Evolutionary conservation across 2,797 vertebrate genomes (phyloP).

Genomic region (Urosaurus nigricauda): DNA sequence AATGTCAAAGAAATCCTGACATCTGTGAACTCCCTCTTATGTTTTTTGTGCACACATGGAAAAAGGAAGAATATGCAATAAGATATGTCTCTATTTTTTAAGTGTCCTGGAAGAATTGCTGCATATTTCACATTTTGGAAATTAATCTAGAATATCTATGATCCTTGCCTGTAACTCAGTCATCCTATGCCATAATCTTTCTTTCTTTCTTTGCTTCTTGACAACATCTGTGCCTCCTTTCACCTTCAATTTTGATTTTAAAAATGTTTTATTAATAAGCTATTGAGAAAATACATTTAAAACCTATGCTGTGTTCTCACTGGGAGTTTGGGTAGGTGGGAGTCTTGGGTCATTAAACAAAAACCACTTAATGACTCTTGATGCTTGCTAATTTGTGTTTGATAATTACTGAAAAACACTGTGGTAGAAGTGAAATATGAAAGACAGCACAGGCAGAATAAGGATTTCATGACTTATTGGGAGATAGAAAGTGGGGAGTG

Average conservation of each 20-base stretch:
- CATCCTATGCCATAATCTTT: not conserved
- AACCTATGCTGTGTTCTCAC: not conserved
- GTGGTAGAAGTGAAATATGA: conserved; percentile 14
- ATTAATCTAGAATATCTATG: not conserved
- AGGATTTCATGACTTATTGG: conserved; percentile 4
- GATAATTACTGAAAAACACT: conserved; percentile 46
- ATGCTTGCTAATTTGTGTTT: conserved; percentile 28
- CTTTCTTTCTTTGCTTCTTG: not conserved
- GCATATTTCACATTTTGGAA: not conserved
- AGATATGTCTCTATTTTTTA: not conserved
- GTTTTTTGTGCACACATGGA: not conserved
- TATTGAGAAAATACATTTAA: conserved; percentile 31
- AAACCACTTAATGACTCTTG: conserved; percentile 41
- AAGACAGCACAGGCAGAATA: conserved; percentile 46
- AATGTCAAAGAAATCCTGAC: too few species aligned
- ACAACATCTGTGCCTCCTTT: conserved; percentile 27
- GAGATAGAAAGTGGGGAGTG: not conserved
- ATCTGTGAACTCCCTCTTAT: not conserved
- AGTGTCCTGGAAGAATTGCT: too few species aligned
- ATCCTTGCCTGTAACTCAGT: not conserved
- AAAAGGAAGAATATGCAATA: not conserved
- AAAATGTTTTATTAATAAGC: not conserved
- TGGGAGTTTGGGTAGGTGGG: not conserved
- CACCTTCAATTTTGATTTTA: conserved; percentile 16
- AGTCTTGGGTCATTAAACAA: conserved; percentile 38